Evolutionary conservation across 2,888 invertebrate species (phyloP), one percentile per base, ranked within the genome.

Genomic region (Synanthedon myopaeformis): DNA sequence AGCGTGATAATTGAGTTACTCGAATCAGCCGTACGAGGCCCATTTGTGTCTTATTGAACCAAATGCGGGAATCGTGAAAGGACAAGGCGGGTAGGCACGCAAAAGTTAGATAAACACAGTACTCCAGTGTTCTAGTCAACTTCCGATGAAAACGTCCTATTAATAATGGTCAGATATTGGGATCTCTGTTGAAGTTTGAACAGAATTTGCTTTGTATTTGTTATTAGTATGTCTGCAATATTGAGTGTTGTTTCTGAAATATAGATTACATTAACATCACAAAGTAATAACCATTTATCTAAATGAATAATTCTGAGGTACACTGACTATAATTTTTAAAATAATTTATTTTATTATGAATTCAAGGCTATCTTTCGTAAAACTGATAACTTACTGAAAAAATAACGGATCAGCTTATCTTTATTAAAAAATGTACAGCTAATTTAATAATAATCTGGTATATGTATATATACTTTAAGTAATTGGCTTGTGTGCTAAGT

Each of bases 1-100:
- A 67, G 57, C 57, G 61, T 53, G 56, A 59, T 70, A 69, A 72
- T 72, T 70, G 64, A 66, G 65, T 72, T 72, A 65, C 58, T 55
- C 52, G 59, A 64, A 63, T 68, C 65, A 63, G 58, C 60, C 48
- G 53, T 19, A 49, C 49, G 49, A 41, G 42, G 50, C 42, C 28
- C 52, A 52, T 49, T 55, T 51, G 51, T 53, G 55, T 42, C 11
- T 55, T 56, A 55, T 55, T 53, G 53, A 49, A 45, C 42, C 53
- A 42, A 53, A 53, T 51, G 53, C 42, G 11, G 51, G 12, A 17
- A 45, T 14, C 45, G 49, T 23, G 17, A 10, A 49, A 49, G 23
- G 45, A 45, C 14, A 45, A 45, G 45, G 12, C n/a, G n/a, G 45
- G n/a, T 42, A 12, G 45, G n/a, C 13, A 45, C 45, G 11, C 45